These are phyloP conservation scores for Baryphthengus martii DNA, from an alignment of 2,113 vertebrate genomes.

Conservation along the genomic window DNA sequence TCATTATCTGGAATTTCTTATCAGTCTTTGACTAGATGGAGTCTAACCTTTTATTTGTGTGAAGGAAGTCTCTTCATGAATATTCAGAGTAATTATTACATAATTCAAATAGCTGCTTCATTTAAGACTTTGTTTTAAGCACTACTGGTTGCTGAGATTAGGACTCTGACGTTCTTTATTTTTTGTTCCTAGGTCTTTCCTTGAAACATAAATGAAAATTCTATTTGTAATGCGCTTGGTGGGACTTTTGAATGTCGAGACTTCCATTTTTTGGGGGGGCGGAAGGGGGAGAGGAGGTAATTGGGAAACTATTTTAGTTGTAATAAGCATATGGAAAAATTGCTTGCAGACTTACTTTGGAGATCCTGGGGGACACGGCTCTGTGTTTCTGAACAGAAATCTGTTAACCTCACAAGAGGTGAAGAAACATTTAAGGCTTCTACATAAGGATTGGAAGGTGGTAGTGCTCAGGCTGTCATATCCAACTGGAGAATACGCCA, in stretches of 20 bases:
- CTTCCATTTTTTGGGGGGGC: not conserved
- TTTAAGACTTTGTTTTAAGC: not conserved
- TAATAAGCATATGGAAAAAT: not conserved
- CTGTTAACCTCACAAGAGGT: not conserved
- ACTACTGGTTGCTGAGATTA: not conserved
- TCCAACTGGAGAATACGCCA: too few relatives aligned
- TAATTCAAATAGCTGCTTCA: not conserved
- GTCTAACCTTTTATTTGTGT: not conserved
- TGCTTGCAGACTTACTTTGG: not conserved
- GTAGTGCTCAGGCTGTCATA: too few relatives aligned
- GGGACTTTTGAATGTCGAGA: accelerated
- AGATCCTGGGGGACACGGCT: not conserved
- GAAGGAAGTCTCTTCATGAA: not conserved
- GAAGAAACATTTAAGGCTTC: not conserved
- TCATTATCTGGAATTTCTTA: not conserved
- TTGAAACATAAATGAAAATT: not conserved
- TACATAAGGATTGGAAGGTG: not conserved
- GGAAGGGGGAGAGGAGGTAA: too few relatives aligned
- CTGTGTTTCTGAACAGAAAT: not conserved
- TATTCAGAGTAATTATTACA: not conserved
- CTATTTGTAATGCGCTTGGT: not conserved
- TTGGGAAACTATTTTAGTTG: not conserved
- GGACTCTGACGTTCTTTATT: not conserved
- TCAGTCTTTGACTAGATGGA: not conserved
- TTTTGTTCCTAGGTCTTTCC: not conserved